Evolutionary conservation across 2,888 invertebrate species (phyloP), one percentile per base, ranked within the genome.

Genomic region (Agrotis segetum): DNA sequence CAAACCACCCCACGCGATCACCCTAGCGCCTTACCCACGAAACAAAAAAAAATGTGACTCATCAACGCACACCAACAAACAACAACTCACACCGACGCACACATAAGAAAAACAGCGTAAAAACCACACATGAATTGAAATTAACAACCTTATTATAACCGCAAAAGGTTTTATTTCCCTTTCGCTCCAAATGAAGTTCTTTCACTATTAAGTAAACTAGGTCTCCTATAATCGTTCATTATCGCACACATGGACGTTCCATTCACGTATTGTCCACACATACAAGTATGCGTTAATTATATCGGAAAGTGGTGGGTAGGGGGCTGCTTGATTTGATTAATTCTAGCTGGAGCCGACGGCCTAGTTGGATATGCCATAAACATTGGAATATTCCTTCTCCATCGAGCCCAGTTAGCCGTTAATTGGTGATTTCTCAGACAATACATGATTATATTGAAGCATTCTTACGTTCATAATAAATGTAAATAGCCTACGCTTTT

Each of bases 21-120:
- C 95, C 95, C 95, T 90, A 92, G 92, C 95, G 94, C 95, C 95
- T 94, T 95, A 95, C 96, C 96, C 96, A 95, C 96, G 93, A 96
- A 96, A 96, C 96, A 96, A 96, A 96, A 96, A 92, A 96, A 96
- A 96, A 96, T 96, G 96, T 96, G 96, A 96, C 96, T 96, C 96
- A 96, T 96, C 96, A 96, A 96, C 95, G 87, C 95, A 95, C 95
- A 95, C 95, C 83, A 91, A 92, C 92, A 91, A 91, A 92, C 89
- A 91, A 91, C 91, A 88, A 90, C 90, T 87, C 89, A 91, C 92
- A 92, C 89, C 80, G 55, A 82, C 85, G 83, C 77, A 83, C 83
- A 71, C 84, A 85, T 85, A 87, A 86, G 82, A 89, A 87, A 84
- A 92, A 90, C 82, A 88, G 85, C 88, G 89, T 88, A 91, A 89